phyloP scores from a whole-genome alignment of 2,888 invertebrate species.

The Catocala nupta region DNA sequence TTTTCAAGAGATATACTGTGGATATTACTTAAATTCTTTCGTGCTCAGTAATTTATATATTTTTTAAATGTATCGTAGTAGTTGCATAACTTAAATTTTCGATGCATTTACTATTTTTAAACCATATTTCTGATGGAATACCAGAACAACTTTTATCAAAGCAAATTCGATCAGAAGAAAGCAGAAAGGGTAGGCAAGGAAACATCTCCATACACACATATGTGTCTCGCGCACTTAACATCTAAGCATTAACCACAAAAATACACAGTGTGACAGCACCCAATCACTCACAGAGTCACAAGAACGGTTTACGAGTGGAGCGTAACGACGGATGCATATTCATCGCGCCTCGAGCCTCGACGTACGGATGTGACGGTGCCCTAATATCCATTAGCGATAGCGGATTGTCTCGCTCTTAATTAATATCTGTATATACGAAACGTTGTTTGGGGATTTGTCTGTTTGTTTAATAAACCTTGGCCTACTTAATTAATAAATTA shows the following conservation, averaged over 20 bases:
- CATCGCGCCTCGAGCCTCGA: constrained; percentile 24
- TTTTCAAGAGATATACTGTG: too few species aligned
- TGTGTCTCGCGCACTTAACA: not conserved
- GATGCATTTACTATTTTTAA: too few species aligned
- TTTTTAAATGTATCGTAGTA: too few species aligned
- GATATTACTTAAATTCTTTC: too few species aligned
- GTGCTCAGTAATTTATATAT: too few species aligned
- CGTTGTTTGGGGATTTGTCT: constrained; percentile 1
- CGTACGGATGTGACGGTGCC: constrained; percentile 30
- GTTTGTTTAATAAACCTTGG: constrained; percentile 6
- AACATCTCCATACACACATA: too few species aligned
- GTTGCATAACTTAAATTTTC: too few species aligned
- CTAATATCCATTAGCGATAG: constrained; percentile 42
- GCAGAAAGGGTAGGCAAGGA: too few species aligned
- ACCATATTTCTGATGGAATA: too few species aligned
- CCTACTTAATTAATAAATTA: not conserved
- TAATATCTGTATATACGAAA: constrained; percentile 27
- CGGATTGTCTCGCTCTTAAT: constrained; percentile 35
- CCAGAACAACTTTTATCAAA: too few species aligned
- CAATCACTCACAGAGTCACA: constrained; percentile 23
- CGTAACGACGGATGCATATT: constrained; percentile 45
- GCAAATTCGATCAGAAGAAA: too few species aligned
- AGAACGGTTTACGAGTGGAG: constrained; percentile 13
- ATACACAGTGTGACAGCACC: constrained; percentile 5
- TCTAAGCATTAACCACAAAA: constrained; percentile 3